These are phyloP conservation scores for Elgaria multicarinata DNA, from an alignment of 2,113 vertebrate species.

Conservation along the genomic window DNA sequence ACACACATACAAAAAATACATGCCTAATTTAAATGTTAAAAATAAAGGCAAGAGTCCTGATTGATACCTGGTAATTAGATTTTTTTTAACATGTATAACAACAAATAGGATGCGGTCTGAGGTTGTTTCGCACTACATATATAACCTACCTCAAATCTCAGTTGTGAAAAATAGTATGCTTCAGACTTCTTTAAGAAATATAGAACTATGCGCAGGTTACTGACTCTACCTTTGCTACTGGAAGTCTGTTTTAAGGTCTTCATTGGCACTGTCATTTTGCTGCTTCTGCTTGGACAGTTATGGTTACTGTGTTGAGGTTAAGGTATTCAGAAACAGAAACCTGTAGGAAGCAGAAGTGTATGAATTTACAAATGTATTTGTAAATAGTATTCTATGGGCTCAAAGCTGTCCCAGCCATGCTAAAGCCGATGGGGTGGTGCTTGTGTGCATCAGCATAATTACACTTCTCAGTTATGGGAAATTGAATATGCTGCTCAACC, in stretches of 20 bases:
- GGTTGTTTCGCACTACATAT: constrained; percentile 76
- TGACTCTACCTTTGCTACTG: constrained; percentile 77
- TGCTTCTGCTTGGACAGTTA: background rate
- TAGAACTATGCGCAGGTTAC: constrained; percentile 79
- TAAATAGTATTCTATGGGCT: constrained; percentile 11
- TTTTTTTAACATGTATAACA: constrained; percentile 38
- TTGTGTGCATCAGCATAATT: background rate
- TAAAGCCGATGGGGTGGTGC: background rate
- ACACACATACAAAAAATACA: too few species aligned
- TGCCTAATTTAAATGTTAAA: constrained; percentile 30
- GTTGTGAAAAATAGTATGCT: constrained; percentile 74
- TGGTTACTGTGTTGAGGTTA: background rate
- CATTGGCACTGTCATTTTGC: constrained; percentile 52
- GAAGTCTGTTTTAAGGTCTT: constrained; percentile 77
- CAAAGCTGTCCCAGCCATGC: background rate
- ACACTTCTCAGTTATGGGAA: background rate
- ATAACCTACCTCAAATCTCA: constrained; percentile 84
- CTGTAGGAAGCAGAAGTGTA: constrained; percentile 43
- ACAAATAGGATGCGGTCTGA: constrained; percentile 66
- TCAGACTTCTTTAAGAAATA: constrained; percentile 72
- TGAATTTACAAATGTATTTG: constrained; percentile 10
- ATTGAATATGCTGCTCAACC: background rate
- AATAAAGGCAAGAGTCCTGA: constrained; percentile 28
- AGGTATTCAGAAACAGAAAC: constrained; percentile 62
- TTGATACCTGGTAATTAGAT: constrained; percentile 2